Evolutionary conservation across 2,888 invertebrate species (phyloP).

Genomic region (Chamaedrilus cognettii): DNA sequence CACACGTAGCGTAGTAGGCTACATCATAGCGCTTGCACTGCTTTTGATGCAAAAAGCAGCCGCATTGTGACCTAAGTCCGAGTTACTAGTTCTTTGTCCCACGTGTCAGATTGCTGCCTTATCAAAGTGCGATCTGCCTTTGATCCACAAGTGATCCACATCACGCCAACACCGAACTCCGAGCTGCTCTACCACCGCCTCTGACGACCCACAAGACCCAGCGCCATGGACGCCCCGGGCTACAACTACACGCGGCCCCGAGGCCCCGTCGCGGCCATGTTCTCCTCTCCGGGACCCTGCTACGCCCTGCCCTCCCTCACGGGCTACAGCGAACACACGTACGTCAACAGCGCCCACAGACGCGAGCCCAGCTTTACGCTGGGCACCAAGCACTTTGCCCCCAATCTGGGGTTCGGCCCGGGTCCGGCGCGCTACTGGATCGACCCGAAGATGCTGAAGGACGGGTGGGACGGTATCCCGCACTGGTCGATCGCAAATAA

Average conservation of each 20-base stretch:
- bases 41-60: too few species aligned
- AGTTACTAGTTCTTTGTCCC: too few species aligned
- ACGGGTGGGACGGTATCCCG: slow-evolving; percentile 55
- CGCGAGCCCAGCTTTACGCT: slow-evolving; percentile 41
- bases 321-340: slow-evolving; percentile 43
- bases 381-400: slow-evolving; percentile 39
- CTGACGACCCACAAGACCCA: too few species aligned
- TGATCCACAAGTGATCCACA: too few species aligned
- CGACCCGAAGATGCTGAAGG: slow-evolving; percentile 41
- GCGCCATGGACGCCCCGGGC: slow-evolving; percentile 27
- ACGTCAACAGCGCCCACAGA: slow-evolving; percentile 39
- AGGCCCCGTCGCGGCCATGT: slow-evolving; percentile 46
- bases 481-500: slow-evolving; percentile 53
- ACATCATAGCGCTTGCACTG: too few species aligned
- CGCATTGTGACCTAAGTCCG: too few species aligned
- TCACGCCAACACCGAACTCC: too few species aligned
- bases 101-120: too few species aligned
- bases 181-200: too few species aligned
- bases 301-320: slow-evolving; percentile 45
- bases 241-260: slow-evolving; percentile 44
- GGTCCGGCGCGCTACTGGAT: slow-evolving; percentile 36
- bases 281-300: slow-evolving; percentile 45
- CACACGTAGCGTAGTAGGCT: too few species aligned
- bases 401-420: slow-evolving; percentile 4
- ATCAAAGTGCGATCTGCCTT: too few species aligned